A percentile compares a stretch with the other conserved stretches of the same genome.
Conservation (phyloP, 2,888 invertebrate genomes). For the Quadroppia sp. region DNA sequence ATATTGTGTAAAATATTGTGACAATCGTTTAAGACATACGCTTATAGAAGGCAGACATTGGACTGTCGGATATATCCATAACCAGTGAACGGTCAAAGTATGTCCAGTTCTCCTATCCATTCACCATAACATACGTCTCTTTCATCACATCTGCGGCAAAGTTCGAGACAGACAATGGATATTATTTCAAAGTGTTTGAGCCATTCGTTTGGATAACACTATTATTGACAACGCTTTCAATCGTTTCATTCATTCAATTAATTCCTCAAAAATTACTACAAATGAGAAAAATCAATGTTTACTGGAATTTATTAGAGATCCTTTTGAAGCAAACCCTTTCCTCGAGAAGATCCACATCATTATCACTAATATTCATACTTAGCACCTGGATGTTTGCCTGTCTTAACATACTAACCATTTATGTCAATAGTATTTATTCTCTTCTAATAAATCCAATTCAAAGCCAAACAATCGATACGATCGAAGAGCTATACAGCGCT, state of each 20-base stretch:
- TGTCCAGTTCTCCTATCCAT: not conserved
- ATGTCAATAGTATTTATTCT: no score
- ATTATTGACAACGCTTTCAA: not conserved
- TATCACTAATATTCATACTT: no score
- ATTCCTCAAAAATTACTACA: no score
- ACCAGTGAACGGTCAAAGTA: not conserved
- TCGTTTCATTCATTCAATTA: not conserved
- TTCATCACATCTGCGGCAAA: conserved; percentile 18
- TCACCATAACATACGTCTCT: not conserved
- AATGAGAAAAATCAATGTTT: no score
- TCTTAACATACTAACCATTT: no score
- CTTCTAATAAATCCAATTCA: no score
- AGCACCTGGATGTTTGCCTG: no score
- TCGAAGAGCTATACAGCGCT: no score
- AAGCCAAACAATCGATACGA: no score
- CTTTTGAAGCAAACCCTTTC: no score
- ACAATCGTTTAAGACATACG: not conserved
- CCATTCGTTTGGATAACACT: not conserved
- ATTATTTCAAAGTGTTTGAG: not conserved
- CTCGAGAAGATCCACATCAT: no score
- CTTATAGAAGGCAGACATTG: conserved; percentile 5
- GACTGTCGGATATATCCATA: conserved; percentile 18
- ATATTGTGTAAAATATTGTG: not conserved
- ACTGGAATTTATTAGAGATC: no score
- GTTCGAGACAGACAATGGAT: not conserved